These are phyloP conservation scores for Plutella xylostella DNA, from an alignment of 2,888 invertebrate species.

Conservation along the genomic window DNA sequence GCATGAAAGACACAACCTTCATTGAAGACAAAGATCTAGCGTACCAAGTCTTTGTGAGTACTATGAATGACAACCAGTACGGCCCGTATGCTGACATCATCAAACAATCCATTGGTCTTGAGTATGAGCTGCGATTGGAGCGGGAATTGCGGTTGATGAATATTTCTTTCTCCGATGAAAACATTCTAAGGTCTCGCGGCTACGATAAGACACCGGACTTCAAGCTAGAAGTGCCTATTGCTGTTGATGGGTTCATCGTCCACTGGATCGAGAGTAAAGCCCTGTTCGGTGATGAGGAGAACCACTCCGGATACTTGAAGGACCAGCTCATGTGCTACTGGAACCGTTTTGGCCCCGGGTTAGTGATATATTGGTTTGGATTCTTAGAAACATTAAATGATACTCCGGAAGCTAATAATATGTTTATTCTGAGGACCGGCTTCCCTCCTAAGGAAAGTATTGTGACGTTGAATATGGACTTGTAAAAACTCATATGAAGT, in stretches of 20 bases:
- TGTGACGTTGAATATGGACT: slow-evolving; percentile 49
- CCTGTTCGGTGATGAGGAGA: slow-evolving; percentile 87
- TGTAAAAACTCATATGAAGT: neutral
- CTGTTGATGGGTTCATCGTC: slow-evolving; percentile 85
- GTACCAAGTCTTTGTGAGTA: slow-evolving; percentile 81
- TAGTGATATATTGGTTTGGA: slow-evolving; percentile 97
- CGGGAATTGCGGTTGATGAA: slow-evolving; percentile 65
- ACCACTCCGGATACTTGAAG: slow-evolving; percentile 83
- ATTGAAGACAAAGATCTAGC: slow-evolving; percentile 79
- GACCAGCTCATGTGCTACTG: slow-evolving; percentile 91
- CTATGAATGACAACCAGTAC: slow-evolving; percentile 85
- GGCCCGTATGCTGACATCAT: slow-evolving; percentile 84
- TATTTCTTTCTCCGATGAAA: slow-evolving; percentile 76
- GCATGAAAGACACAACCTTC: slow-evolving; percentile 77
- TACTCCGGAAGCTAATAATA: slow-evolving; percentile 74
- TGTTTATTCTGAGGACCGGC: slow-evolving; percentile 64
- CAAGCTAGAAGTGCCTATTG: slow-evolving; percentile 89
- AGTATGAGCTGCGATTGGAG: slow-evolving; percentile 84
- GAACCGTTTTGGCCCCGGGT: slow-evolving; percentile 94
- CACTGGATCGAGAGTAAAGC: slow-evolving; percentile 99
- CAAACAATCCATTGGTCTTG: slow-evolving; percentile 83
- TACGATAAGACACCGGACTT: slow-evolving; percentile 97
- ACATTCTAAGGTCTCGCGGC: slow-evolving; percentile 81
- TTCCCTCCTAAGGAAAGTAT: slow-evolving; percentile 66
- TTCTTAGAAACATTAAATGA: slow-evolving; percentile 77